phyloP scores from a whole-genome alignment of 2,113 vertebrate species.

The Acrocephalus arundinaceus region DNA sequence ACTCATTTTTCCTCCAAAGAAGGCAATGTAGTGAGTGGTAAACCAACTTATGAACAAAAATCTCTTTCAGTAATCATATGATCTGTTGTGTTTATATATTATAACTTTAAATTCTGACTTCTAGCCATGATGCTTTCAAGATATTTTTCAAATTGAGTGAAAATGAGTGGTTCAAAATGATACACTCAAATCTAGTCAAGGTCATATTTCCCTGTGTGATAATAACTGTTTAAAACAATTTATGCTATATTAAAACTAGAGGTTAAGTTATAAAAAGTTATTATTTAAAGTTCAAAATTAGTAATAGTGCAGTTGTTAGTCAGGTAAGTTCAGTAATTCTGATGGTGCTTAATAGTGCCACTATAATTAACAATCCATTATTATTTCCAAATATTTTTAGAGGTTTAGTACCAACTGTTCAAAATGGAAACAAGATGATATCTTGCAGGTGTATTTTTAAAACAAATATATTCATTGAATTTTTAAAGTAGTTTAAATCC shows the following conservation, averaged over 20 bases:
- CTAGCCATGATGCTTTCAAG: background rate
- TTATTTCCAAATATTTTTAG: background rate
- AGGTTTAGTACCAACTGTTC: background rate
- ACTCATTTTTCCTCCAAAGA: background rate
- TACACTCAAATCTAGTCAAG: background rate
- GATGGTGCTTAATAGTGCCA: background rate
- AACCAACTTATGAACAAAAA: background rate
- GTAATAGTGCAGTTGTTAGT: background rate
- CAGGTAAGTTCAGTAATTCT: background rate
- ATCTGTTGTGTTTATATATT: background rate
- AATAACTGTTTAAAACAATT: background rate
- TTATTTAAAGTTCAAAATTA: background rate
- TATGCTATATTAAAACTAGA: background rate
- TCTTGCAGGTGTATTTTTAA: background rate
- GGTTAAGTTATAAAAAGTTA: background rate
- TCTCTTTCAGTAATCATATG: background rate
- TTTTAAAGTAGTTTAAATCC: background rate
- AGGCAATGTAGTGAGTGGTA: background rate
- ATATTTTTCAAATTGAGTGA: background rate
- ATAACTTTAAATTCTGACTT: constrained; percentile 3
- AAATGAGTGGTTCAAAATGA: background rate
- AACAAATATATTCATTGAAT: background rate
- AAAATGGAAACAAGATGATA: background rate
- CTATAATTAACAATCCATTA: background rate
- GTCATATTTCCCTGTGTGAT: background rate